These are phyloP conservation scores for Cossypha dichroa DNA, from an alignment of 2,797 vertebrate genomes.

Conservation along the genomic window DNA sequence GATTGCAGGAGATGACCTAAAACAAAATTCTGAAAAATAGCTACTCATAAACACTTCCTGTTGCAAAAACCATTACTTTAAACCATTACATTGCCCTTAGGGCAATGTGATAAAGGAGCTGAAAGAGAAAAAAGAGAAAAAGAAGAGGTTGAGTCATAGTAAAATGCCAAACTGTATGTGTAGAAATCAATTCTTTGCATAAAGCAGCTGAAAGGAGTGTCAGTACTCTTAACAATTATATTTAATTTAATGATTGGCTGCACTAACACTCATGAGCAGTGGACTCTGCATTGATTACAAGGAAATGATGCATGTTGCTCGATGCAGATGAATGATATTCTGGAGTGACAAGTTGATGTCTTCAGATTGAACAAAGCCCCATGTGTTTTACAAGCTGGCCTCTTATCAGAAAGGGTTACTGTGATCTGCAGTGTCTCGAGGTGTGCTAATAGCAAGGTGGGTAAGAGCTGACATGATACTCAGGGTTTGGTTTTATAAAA, in stretches of 20 bases:
- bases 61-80: constrained; percentile 28
- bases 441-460: constrained; percentile 32
- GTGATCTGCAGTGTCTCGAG: neutral
- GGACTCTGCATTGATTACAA: constrained; percentile 46
- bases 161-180: constrained; percentile 22
- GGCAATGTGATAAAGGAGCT: constrained; percentile 45
- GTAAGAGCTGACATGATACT: constrained; percentile 58
- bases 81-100: constrained; percentile 49
- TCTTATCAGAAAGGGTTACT: constrained; percentile 14
- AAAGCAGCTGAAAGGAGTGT: constrained; percentile 44
- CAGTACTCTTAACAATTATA: constrained; percentile 56
- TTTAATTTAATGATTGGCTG: constrained; percentile 68
- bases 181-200: constrained; percentile 60
- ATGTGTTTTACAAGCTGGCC: constrained; percentile 51
- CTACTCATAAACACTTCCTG: constrained; percentile 47
- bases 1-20: constrained; percentile 39
- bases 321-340: constrained; percentile 36
- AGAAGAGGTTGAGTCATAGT: neutral
- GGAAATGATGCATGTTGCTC: constrained; percentile 47
- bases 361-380: constrained; percentile 24
- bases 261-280: constrained; percentile 54
- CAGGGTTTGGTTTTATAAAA: constrained; percentile 44
- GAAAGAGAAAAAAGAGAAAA: neutral
- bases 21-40: constrained; percentile 55
- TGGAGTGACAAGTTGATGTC: constrained; percentile 60